These are phyloP conservation scores for Tryphoninae sp. DNA, from an alignment of 2,888 invertebrate species.

Conservation along the genomic window DNA sequence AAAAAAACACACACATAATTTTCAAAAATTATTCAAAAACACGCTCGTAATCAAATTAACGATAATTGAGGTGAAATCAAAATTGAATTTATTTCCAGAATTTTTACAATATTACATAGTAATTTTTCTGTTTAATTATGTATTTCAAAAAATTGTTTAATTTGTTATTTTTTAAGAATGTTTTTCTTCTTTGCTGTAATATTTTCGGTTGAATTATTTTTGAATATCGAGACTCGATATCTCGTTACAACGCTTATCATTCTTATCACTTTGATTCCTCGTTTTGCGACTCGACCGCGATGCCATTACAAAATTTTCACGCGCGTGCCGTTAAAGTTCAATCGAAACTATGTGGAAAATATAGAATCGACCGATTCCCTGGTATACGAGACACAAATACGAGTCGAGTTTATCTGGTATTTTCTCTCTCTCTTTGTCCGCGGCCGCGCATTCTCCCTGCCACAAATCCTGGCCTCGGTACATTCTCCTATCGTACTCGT, in stretches of 20 bases:
- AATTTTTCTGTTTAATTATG: background rate
- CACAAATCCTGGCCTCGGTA: background rate
- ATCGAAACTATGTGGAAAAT: constrained; percentile 6
- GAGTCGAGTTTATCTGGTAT: constrained; percentile 10
- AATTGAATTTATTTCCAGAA: background rate
- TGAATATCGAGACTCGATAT: background rate
- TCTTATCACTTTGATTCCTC: background rate
- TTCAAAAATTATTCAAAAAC: background rate
- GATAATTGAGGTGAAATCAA: background rate
- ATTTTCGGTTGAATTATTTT: background rate
- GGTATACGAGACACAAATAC: background rate
- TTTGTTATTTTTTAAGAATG: too few relatives aligned
- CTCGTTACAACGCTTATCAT: background rate
- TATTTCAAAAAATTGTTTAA: too few relatives aligned
- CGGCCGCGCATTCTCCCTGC: background rate
- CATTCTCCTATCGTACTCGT: background rate
- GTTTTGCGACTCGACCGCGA: background rate
- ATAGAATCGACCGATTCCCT: constrained; percentile 25
- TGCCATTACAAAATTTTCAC: background rate
- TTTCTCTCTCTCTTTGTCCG: background rate
- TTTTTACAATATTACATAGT: background rate
- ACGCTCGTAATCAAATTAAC: background rate
- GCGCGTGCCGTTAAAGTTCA: constrained; percentile 17
- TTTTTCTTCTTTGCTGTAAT: too few relatives aligned
- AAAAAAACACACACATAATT: background rate